A percentile compares a stretch with the other conserved stretches of the same genome.
Conservation (phyloP, 2,113 vertebrate species). For the Ptychochromis oligacanthus region DNA sequence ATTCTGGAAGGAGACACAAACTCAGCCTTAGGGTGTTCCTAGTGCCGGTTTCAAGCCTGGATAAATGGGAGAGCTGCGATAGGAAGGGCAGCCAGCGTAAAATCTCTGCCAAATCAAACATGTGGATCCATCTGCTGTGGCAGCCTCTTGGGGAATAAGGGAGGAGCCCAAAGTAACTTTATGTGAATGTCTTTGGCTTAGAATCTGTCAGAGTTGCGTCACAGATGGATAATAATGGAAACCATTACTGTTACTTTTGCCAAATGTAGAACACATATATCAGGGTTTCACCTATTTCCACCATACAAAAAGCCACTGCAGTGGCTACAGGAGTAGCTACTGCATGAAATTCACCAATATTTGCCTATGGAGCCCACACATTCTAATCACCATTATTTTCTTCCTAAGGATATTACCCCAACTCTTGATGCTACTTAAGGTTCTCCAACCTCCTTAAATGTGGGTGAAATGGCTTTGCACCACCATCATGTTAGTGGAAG, state of each 20-base stretch:
- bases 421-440: not conserved
- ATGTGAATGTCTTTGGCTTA: not conserved
- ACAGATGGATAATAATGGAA: not conserved
- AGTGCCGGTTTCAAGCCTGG: not conserved
- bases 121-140: rapidly evolving
- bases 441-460: not conserved
- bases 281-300: not conserved
- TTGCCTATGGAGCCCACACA: not conserved
- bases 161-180: rapidly evolving
- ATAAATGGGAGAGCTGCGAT: rapidly evolving
- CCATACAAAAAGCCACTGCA: not conserved
- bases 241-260: too few species aligned
- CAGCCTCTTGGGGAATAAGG: not conserved
- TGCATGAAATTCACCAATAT: not conserved
- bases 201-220: not conserved
- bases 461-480: not conserved
- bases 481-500: not conserved
- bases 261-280: not conserved
- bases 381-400: not conserved
- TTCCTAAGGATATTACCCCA: not conserved
- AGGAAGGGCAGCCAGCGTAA: not conserved
- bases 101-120: not conserved
- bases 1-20: too few species aligned
- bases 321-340: too few species aligned
- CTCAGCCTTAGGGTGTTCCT: not conserved